phyloP scores from a whole-genome alignment of 2,888 invertebrate genomes.

The Disparrhopalites patrizii region DNA sequence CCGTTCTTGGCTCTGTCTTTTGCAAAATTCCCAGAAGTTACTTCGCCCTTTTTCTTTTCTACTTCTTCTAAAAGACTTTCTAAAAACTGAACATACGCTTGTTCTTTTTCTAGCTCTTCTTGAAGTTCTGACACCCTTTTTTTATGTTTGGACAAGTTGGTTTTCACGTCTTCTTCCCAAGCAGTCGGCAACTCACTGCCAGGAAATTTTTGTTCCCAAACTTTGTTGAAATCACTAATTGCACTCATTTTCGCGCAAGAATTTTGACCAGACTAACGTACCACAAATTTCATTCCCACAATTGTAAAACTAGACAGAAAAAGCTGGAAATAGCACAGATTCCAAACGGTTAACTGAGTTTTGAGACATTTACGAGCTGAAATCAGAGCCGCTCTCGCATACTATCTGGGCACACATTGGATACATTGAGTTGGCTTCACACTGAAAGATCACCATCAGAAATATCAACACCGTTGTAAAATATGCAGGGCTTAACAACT shows the following conservation, averaged over 20 bases:
- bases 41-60: conserved; percentile 67
- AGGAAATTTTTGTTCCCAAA: conserved; percentile 87
- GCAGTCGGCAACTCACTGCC: conserved; percentile 81
- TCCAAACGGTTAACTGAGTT: no score
- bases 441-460: no score
- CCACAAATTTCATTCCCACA: not conserved
- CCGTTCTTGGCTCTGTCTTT: conserved; percentile 22
- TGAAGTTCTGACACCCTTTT: conserved; percentile 74
- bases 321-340: no score
- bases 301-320: not conserved
- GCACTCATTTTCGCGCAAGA: conserved; percentile 42
- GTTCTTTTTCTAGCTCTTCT: conserved; percentile 84
- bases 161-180: conserved; percentile 89
- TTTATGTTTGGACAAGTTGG: conserved; percentile 83
- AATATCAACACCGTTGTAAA: no score
- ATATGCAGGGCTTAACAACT: no score
- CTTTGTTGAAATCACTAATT: conserved; percentile 53
- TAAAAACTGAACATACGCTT: conserved; percentile 80
- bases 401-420: no score
- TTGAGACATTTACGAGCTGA: no score
- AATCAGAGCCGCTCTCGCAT: no score
- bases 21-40: conserved; percentile 16
- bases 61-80: conserved; percentile 80
- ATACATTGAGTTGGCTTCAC: no score
- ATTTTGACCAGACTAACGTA: no score